Evolutionary conservation across 2,888 invertebrate genomes (phyloP), one percentile per base, ranked within the genome.

Genomic region (Thalpophila matura): DNA sequence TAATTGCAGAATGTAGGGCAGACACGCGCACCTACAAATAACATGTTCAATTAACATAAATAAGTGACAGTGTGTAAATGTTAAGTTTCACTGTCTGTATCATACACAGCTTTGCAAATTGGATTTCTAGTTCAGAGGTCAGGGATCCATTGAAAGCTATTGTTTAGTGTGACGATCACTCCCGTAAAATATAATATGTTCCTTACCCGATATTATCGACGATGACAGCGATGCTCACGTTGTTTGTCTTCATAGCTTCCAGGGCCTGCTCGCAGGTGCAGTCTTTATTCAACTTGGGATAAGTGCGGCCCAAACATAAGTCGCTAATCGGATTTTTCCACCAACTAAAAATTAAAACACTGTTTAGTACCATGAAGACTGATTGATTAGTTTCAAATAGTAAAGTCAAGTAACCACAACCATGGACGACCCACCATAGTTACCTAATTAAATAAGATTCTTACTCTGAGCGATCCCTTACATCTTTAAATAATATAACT

Each of bases 221-320:
- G 9, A 87, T 79, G 24, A 86, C 70, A 3, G 85, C 84, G 7
- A 84, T 68, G 35, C 78, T 74, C 14, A 69, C 70, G 18, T 74
- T 55, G 12, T 58, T 66, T 3, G 35, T 0, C 22, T 67, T 78
- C 55, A 96, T 95, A 50, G 98, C 94, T 5, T 97, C 96, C 65
- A 97, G 95, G 51, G 96, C 95, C 51, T 97, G 96, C 1, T 96
- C 96, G 24, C 96, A 95, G 26, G 91, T 90, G 1, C 95, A 94
- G 31, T 95, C 88, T 31, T 97, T 91, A 0, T 96, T 95, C 65
- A 96, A 77, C 1, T 96, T 61, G 7, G 77, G 80, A 61, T 69
- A 81, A 14, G 47, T 60, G 14, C 69, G 74, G 12, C 35, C 50
- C 40, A 82, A 61, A 12, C 38, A 43, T 37, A 86, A 56, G 9